These are phyloP conservation scores for Liposcelis brunnea DNA, from an alignment of 2,888 invertebrate species.

Conservation along the genomic window DNA sequence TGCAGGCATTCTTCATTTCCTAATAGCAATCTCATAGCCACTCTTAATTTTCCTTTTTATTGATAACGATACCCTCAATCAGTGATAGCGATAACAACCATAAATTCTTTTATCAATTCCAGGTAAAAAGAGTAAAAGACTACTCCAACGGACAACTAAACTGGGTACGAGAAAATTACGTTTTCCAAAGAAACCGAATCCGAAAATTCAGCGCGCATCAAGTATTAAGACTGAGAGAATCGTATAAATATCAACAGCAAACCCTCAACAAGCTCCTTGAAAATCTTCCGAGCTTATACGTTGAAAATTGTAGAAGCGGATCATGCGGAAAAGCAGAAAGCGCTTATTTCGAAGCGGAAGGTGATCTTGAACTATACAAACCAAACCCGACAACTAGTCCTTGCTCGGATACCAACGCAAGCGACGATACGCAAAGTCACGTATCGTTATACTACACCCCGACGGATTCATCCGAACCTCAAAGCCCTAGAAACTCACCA, in stretches of 20 bases:
- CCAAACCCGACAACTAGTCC: constrained; percentile 29
- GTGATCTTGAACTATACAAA: constrained; percentile 48
- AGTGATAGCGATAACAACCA: no score
- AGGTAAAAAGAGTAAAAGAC: constrained; percentile 81
- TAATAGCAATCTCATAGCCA: no score
- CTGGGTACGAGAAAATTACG: constrained; percentile 89
- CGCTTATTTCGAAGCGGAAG: constrained; percentile 35
- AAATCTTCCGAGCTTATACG: constrained; percentile 74
- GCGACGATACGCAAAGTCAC: constrained; percentile 35
- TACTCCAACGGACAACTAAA: constrained; percentile 82
- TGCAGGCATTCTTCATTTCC: no score
- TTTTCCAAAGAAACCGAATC: constrained; percentile 85
- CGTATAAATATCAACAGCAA: constrained; percentile 91
- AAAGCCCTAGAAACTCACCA: constrained; percentile 18
- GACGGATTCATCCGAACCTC: constrained; percentile 43
- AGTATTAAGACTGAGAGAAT: constrained; percentile 71
- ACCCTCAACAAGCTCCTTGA: constrained; percentile 86
- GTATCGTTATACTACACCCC: constrained; percentile 70
- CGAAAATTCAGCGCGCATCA: constrained; percentile 90
- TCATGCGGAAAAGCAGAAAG: constrained; percentile 63
- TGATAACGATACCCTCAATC: no score
- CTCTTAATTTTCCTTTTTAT: no score
- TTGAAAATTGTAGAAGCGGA: constrained; percentile 83
- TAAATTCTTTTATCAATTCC: constrained; percentile 20
- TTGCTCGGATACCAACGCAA: background rate